These are phyloP conservation scores for Neopelma chrysocephalum DNA, from an alignment of 2,797 vertebrate genomes.

Conservation along the genomic window DNA sequence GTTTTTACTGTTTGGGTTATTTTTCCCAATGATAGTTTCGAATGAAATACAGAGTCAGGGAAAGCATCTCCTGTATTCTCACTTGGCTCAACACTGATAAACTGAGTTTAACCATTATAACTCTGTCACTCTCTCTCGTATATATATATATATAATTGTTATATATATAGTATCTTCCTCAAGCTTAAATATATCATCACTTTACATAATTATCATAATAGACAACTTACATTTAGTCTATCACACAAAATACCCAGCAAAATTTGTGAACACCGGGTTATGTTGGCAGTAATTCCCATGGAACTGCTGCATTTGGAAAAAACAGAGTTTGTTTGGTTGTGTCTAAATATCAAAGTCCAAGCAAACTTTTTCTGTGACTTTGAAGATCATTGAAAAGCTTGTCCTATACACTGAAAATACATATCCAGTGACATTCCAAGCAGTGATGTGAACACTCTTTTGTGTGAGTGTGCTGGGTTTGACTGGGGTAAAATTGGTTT, in stretches of 20 bases:
- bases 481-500: neutral
- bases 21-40: neutral
- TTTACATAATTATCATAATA: conserved; percentile 26
- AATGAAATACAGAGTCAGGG: neutral
- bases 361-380: neutral
- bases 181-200: neutral
- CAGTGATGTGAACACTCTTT: neutral
- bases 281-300: neutral
- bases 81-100: neutral
- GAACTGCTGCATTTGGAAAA: neutral
- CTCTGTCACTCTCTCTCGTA: neutral
- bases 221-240: neutral
- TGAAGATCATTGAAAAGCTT: neutral
- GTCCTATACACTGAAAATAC: neutral
- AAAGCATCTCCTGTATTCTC: neutral
- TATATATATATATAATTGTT: neutral
- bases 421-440: neutral
- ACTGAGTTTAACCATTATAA: neutral
- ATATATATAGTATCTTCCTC: neutral
- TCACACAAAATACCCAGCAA: neutral
- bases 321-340: neutral
- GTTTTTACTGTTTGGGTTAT: neutral
- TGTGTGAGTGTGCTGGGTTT: neutral
- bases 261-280: neutral
- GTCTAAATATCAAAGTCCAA: neutral